A percentile compares a stretch with the other conserved stretches of the same genome.
Evolutionary conservation across 2,888 invertebrate genomes (phyloP).

Genomic region (Eristalinus sepulchralis): DNA sequence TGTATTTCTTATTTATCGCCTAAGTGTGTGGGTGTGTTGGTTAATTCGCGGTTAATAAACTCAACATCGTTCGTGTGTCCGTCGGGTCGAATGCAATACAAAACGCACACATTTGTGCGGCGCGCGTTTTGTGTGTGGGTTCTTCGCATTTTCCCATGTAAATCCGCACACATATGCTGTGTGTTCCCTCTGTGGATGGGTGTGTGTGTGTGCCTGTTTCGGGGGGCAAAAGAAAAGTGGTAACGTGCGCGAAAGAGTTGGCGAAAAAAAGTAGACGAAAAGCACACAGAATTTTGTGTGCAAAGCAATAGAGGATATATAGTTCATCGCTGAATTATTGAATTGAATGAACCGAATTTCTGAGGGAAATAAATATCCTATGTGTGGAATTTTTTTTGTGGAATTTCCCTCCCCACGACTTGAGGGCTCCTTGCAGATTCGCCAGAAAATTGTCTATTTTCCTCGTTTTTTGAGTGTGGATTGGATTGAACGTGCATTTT

Average conservation of each 20-base stretch:
- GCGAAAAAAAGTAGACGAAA: not conserved
- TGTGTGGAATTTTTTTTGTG: not conserved
- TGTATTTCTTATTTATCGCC: not conserved
- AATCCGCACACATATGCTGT: not conserved
- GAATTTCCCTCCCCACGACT: not conserved
- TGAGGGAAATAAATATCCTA: not conserved
- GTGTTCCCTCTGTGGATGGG: not conserved
- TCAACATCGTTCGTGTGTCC: slow-evolving; percentile 49
- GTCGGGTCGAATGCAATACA: not conserved
- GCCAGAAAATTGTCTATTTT: slow-evolving; percentile 11
- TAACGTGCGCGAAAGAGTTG: slow-evolving; percentile 54
- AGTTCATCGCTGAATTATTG: not conserved
- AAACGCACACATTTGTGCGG: not conserved
- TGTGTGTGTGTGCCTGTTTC: slow-evolving; percentile 12
- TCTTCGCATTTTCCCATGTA: slow-evolving; percentile 29
- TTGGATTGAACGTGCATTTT: slow-evolving; percentile 46
- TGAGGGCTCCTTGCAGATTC: not conserved
- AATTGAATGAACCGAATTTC: too few relatives aligned
- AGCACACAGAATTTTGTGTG: not conserved
- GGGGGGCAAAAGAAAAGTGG: slow-evolving; percentile 5
- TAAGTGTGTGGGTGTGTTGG: slow-evolving; percentile 44
- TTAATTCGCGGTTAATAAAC: slow-evolving; percentile 72
- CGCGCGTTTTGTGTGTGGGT: not conserved
- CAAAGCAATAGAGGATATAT: not conserved
- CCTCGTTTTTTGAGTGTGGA: not conserved